Evolutionary conservation across 2,888 invertebrate species (phyloP).

Genomic region (Metallyticus violacea): DNA sequence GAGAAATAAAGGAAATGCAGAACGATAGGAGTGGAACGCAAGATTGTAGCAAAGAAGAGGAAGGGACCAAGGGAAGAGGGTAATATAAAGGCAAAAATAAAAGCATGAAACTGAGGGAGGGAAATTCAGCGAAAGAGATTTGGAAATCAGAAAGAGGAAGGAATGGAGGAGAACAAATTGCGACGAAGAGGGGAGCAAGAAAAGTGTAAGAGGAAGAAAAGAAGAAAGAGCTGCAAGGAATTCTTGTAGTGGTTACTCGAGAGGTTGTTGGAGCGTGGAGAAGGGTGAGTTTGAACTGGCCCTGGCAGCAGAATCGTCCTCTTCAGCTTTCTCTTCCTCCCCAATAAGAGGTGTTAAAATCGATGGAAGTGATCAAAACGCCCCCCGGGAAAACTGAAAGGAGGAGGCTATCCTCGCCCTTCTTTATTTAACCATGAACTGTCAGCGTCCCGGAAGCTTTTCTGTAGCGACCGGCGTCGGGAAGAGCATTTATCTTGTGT

Average conservation of each 20-base stretch:
- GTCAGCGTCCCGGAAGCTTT: background rate
- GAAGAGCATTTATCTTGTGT: background rate
- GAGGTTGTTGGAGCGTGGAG: background rate
- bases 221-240: background rate
- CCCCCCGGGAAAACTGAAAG: background rate
- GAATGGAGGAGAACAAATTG: background rate
- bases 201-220: background rate
- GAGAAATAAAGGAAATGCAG: background rate
- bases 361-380: background rate
- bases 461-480: background rate
- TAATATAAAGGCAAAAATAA: too few relatives aligned
- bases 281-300: background rate
- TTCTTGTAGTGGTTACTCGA: background rate
- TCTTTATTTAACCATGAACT: background rate
- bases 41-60: background rate
- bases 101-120: background rate
- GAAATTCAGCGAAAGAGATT: background rate
- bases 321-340: background rate
- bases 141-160: background rate
- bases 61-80: background rate
- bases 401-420: background rate
- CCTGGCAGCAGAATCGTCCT: background rate
- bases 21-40: background rate
- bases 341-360: background rate
- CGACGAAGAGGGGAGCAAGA: background rate